These are phyloP conservation scores for Lasiurus borealis DNA, from an alignment of 2,113 vertebrate genomes.

Conservation along the genomic window DNA sequence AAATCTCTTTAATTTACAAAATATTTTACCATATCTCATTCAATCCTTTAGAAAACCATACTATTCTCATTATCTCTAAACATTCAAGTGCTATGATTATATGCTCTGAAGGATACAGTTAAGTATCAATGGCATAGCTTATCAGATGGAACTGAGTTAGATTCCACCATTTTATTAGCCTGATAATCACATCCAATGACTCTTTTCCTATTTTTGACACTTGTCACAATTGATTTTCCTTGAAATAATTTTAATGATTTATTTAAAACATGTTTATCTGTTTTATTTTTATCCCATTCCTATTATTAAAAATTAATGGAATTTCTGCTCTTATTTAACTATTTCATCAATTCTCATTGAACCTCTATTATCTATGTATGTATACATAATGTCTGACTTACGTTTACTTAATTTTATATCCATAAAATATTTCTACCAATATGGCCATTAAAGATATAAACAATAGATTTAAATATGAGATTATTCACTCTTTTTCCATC, in stretches of 20 bases:
- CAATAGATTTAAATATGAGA: neutral
- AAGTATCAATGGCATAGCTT: neutral
- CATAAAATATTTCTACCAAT: neutral
- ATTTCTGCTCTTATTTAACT: neutral
- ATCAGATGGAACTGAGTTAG: neutral
- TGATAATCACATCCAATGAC: neutral
- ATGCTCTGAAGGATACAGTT: neutral
- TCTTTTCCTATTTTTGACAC: neutral
- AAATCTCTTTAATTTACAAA: neutral
- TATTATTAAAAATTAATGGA: neutral
- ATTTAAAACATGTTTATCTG: neutral
- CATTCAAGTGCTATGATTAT: neutral
- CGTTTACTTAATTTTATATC: neutral
- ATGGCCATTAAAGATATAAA: neutral
- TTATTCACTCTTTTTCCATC: neutral
- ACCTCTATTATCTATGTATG: neutral
- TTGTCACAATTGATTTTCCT: neutral
- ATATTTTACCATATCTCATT: neutral
- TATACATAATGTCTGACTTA: neutral
- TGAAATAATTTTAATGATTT: neutral
- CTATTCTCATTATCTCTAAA: neutral
- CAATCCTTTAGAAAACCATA: neutral
- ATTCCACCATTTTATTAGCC: neutral
- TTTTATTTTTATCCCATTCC: neutral
- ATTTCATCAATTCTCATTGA: neutral